Evolutionary conservation across 2,113 vertebrate genomes (phyloP), one percentile per base, ranked within the genome.

Genomic region (Pelusios castaneus): DNA sequence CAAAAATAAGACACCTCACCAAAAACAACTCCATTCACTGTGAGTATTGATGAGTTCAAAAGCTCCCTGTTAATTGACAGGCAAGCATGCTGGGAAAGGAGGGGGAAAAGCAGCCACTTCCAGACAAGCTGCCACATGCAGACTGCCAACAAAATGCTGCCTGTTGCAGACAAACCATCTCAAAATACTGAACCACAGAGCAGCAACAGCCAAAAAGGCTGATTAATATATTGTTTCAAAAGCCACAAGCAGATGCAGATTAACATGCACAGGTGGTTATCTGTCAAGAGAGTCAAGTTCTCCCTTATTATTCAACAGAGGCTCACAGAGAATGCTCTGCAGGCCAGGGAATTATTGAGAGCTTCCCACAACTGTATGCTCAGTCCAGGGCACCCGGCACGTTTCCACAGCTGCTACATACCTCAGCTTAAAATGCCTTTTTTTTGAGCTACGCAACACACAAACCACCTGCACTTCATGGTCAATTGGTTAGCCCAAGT

Each of bases 81-180:
- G 55, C 55, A 91, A 91, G 92, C 93, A 77, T 80, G 91, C 13
- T 91, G 63, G 43, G 78, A 91, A 47, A 82, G 63, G 84, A 92
- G 63, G 70, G 83, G 45, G 88, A 95, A 94, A 12, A 79, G 25
- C 84, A 95, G 92, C 78, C 88, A 92, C 86, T 95, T 90, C 87
- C 80, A 60, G 85, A 92, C 87, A 96, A 92, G 91, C 88, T 88
- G 94, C 86, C 84, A 93, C 80, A 76, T 80, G 82, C 34, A 88
- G 77, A 87, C 88, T 94, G 89, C 93, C 93, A 95, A 96, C 58
- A 97, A 91, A 96, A 84, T 87, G 95, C 78, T 6, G 29, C 81
- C 82, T 96, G 83, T 86, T 77, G 80, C 91, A 93, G 88, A 81
- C 43, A 95, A 94, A 82, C 89, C 89, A 94, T 85, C 93, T 88